A percentile compares a stretch with the other conserved stretches of the same genome.
phyloP scores from a whole-genome alignment of 2,888 invertebrate species.

The Parasteatoda lunata region DNA sequence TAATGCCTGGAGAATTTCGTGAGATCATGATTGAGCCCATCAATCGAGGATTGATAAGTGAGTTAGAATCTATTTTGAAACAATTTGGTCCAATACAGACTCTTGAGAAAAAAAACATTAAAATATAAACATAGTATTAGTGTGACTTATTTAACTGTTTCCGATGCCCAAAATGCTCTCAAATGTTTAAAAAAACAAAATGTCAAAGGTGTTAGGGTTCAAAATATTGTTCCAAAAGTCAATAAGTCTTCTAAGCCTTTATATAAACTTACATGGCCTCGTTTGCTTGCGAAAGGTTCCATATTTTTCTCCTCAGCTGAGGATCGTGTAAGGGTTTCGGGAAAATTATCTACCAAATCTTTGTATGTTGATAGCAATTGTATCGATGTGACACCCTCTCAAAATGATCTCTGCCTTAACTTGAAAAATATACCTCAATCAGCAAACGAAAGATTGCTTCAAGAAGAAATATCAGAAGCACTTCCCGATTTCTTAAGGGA shows the following conservation, averaged over 20 bases:
- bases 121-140: slow-evolving; percentile 21
- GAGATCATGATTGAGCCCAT: slow-evolving; percentile 28
- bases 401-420: not conserved
- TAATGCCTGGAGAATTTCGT: slow-evolving; percentile 61
- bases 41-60: not conserved
- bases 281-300: slow-evolving; percentile 35
- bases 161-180: slow-evolving; percentile 39
- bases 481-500: slow-evolving; percentile 4
- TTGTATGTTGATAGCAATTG: slow-evolving; percentile 32
- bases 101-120: not conserved
- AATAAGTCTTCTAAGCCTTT: slow-evolving; percentile 25
- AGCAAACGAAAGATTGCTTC: slow-evolving; percentile 8
- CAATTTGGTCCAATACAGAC: slow-evolving; percentile 26
- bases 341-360: slow-evolving; percentile 23
- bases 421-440: slow-evolving; percentile 44
- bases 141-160: slow-evolving; percentile 30
- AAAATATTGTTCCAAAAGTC: not conserved
- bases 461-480: not conserved
- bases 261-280: slow-evolving; percentile 33
- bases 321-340: slow-evolving; percentile 44
- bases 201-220: not conserved
- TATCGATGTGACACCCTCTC: slow-evolving; percentile 28
- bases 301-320: slow-evolving; percentile 31
- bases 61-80: slow-evolving; percentile 16
- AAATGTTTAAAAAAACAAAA: slow-evolving; percentile 2